Evolutionary conservation across 2,797 vertebrate genomes (phyloP).

Genomic region (Carduelis carduelis): DNA sequence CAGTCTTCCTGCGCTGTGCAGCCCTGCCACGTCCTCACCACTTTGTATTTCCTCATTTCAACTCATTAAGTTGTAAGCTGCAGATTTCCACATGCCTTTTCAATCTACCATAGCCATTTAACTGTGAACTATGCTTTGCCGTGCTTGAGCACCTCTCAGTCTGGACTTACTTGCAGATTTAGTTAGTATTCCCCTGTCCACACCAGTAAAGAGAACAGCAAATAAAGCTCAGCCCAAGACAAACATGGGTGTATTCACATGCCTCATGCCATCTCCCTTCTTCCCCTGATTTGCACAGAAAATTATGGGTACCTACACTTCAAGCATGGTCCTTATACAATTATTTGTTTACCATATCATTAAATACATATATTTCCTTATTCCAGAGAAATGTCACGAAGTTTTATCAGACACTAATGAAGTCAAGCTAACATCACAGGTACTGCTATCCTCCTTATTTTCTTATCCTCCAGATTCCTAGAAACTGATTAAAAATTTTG

Average conservation of each 20-base stretch:
- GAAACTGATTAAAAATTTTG: constrained; percentile 21
- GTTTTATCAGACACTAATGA: not conserved
- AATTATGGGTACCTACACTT: not conserved
- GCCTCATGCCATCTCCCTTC: not conserved
- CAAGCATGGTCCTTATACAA: not conserved
- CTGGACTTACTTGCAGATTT: constrained; percentile 11
- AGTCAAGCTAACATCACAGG: not conserved
- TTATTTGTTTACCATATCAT: not conserved
- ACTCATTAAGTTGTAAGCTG: not conserved
- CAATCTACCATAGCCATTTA: not conserved
- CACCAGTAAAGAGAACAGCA: constrained; percentile 47
- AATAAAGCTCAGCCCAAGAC: constrained; percentile 62
- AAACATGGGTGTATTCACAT: constrained; percentile 51
- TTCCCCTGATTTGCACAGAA: not conserved
- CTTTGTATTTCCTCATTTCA: not conserved
- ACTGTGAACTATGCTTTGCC: not conserved
- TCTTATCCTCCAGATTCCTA: not conserved
- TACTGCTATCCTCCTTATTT: not conserved
- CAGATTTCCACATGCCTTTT: not conserved
- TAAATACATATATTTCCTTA: not conserved
- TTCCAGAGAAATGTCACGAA: not conserved
- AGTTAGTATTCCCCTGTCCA: constrained; percentile 23
- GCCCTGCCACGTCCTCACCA: not conserved
- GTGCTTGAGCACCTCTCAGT: not conserved
- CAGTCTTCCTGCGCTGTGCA: not conserved